Conservation (phyloP, 2,888 invertebrate species). For the Dicyrtomina minuta region DNA sequence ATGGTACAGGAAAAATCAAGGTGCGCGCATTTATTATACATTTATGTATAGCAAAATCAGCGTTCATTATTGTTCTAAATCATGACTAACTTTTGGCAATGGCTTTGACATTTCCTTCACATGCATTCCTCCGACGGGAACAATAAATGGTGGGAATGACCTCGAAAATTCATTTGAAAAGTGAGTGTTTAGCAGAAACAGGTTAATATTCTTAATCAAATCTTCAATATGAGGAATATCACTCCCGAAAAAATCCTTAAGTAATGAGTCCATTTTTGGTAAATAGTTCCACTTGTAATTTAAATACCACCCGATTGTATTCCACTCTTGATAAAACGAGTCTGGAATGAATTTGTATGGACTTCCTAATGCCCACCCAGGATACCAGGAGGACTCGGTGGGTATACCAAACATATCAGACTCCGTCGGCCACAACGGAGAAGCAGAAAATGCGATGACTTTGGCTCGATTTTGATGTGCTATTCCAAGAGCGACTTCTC, state of each 20-base stretch:
- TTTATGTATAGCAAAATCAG: too few species aligned
- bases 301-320: neutral
- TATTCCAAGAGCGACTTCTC: neutral
- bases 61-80: too few species aligned
- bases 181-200: neutral
- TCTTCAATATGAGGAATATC: too few species aligned
- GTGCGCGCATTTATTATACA: too few species aligned
- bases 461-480: neutral
- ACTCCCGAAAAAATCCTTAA: neutral
- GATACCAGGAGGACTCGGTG: neutral
- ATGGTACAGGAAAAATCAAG: too few species aligned
- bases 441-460: neutral
- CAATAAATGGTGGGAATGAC: too few species aligned
- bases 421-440: neutral
- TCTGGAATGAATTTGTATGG: neutral
- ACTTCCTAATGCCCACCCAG: neutral
- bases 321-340: neutral
- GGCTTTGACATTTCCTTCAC: neutral
- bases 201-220: too few species aligned
- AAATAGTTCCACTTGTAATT: neutral
- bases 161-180: too few species aligned
- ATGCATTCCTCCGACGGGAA: too few species aligned
- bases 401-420: constrained; percentile 1
- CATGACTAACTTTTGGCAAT: neutral
- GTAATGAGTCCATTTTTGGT: neutral